Conservation (phyloP, 1,140 invertebrate genomes). For the Danaus plexippus region DNA sequence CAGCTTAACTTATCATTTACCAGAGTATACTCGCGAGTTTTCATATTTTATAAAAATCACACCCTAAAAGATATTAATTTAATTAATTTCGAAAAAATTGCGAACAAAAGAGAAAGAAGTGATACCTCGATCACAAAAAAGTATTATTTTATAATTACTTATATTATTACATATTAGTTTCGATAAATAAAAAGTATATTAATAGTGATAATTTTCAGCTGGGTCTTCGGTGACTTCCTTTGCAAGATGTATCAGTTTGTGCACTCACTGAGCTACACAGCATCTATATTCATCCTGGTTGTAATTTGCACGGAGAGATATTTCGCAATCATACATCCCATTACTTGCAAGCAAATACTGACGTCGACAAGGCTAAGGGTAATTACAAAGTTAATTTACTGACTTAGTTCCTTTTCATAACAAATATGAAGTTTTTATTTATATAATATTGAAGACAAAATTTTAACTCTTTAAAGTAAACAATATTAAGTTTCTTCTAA, state of each 20-base stretch:
- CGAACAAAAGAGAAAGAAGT: too few relatives aligned
- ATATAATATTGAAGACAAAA: constrained; percentile 4
- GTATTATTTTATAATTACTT: too few relatives aligned
- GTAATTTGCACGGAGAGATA: constrained; percentile 88
- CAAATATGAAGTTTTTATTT: not conserved
- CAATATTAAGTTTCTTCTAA: too few relatives aligned
- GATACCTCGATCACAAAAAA: too few relatives aligned
- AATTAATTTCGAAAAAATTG: too few relatives aligned
- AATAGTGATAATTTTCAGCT: constrained; percentile 71
- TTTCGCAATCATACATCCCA: constrained; percentile 86
- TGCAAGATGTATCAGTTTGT: constrained; percentile 90
- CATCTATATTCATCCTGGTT: constrained; percentile 85
- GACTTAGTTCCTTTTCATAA: too few relatives aligned
- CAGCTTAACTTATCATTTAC: too few relatives aligned
- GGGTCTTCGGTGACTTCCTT: constrained; percentile 84
- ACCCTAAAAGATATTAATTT: too few relatives aligned
- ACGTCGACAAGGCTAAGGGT: constrained; percentile 79
- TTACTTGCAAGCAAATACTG: constrained; percentile 83
- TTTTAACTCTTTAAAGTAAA: not conserved
- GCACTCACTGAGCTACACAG: constrained; percentile 84
- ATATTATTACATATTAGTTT: too few relatives aligned
- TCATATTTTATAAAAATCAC: too few relatives aligned
- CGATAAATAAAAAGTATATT: too few relatives aligned
- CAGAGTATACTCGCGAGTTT: too few relatives aligned
- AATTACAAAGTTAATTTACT: constrained; percentile 39